A percentile compares a stretch with the other conserved stretches of the same genome.
These are phyloP conservation scores for Ptychobarbus kaznakovi DNA, from an alignment of 2,797 vertebrate genomes.

Conservation along the genomic window DNA sequence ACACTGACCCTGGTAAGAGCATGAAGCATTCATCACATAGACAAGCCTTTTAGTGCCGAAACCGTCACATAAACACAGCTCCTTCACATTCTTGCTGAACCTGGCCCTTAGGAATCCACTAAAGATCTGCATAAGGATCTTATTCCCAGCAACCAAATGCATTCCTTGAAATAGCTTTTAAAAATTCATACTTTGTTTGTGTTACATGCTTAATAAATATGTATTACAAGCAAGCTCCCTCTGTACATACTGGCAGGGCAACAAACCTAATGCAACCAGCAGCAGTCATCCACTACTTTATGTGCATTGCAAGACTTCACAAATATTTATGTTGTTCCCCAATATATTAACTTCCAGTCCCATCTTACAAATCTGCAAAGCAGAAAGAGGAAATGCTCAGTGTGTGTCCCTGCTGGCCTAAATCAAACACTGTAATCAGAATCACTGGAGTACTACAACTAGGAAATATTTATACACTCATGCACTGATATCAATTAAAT, in stretches of 20 bases:
- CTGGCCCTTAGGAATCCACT: slow-evolving; percentile 37
- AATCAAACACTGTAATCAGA: slow-evolving; percentile 6
- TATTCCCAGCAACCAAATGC: background rate
- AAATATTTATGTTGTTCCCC: slow-evolving; percentile 17
- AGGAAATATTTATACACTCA: slow-evolving; percentile 12
- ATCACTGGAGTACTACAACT: background rate
- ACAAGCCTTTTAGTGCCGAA: slow-evolving; percentile 71
- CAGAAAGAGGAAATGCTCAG: background rate
- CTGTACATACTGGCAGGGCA: background rate
- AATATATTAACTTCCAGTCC: slow-evolving; percentile 8
- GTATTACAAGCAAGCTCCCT: background rate
- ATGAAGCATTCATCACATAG: slow-evolving; percentile 70
- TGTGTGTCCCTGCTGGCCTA: background rate
- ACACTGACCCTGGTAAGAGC: slow-evolving; percentile 53
- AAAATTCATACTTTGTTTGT: background rate
- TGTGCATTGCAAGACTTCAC: slow-evolving; percentile 22
- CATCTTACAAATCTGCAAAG: slow-evolving; percentile 16
- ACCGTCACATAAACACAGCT: slow-evolving; percentile 71
- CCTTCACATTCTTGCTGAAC: slow-evolving; percentile 55
- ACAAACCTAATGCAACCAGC: background rate
- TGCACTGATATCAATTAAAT: slow-evolving; percentile 8
- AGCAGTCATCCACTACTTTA: background rate
- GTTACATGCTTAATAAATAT: background rate
- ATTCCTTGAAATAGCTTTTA: background rate
- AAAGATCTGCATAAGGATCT: slow-evolving; percentile 12